phyloP scores from a whole-genome alignment of 2,113 vertebrate genomes.

The Cairina moschata region DNA sequence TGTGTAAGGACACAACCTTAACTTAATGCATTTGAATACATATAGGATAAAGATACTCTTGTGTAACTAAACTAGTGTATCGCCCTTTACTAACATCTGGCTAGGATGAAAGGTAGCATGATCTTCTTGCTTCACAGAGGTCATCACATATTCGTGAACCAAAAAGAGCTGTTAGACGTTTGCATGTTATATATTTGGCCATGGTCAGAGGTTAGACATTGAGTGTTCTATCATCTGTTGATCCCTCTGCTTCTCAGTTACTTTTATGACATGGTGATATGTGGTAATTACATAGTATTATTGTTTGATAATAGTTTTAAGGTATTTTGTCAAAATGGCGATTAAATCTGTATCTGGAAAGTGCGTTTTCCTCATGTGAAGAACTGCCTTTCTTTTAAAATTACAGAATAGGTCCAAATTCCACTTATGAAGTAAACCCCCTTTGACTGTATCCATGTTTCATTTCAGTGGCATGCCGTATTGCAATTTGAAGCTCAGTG shows the following conservation, averaged over 20 bases:
- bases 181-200: conserved; percentile 27
- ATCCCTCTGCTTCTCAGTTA: neutral
- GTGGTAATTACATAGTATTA: neutral
- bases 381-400: neutral
- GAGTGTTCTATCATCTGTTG: neutral
- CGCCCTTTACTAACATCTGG: neutral
- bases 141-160: neutral
- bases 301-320: conserved; percentile 16
- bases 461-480: neutral
- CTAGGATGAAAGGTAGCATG: neutral
- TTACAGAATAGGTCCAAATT: neutral
- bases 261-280: neutral
- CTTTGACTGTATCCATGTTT: neutral
- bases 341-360: neutral
- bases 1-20: neutral
- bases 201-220: neutral
- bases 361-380: neutral
- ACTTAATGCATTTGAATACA: neutral
- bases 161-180: neutral
- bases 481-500: conserved; percentile 4
- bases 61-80: neutral
- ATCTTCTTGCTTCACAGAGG: neutral
- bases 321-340: neutral
- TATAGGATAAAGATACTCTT: neutral
- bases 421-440: neutral